Evolutionary conservation across 2,113 vertebrate genomes (phyloP).

Genomic region (Vidua macroura): DNA sequence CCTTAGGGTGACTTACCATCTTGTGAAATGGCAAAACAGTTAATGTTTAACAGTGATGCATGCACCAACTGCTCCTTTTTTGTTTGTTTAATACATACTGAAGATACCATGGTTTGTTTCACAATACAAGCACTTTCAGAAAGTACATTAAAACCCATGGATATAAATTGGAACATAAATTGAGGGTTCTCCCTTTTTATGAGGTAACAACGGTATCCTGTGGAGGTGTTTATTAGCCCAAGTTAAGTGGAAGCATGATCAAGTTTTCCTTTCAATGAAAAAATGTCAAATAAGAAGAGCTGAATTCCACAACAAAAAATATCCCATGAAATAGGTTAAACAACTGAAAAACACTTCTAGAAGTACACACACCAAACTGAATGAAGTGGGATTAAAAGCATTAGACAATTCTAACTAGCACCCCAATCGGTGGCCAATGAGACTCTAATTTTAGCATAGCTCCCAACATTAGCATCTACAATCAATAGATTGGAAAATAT

Average conservation of each 20-base stretch:
- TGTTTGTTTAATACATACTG: not conserved
- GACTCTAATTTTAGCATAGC: not conserved
- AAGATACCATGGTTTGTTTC: not conserved
- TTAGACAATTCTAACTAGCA: not conserved
- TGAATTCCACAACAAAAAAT: not conserved
- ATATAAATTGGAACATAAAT: conserved; percentile 58
- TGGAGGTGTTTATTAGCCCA: conserved; percentile 62
- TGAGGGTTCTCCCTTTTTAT: conserved; percentile 41
- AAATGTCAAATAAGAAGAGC: not conserved
- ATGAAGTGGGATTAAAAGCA: not conserved
- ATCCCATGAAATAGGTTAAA: not conserved
- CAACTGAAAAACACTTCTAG: not conserved
- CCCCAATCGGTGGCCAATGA: not conserved
- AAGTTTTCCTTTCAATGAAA: not conserved
- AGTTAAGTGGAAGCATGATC: conserved; percentile 21
- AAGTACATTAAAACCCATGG: conserved; percentile 23
- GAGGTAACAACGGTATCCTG: conserved; percentile 60
- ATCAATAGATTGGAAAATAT: not conserved
- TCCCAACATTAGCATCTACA: not conserved
- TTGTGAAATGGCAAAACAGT: conserved; percentile 10
- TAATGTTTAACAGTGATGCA: not conserved
- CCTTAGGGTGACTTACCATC: not conserved
- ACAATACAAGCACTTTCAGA: conserved; percentile 17
- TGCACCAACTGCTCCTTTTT: not conserved
- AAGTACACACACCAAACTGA: not conserved